phyloP scores from a whole-genome alignment of 2,113 vertebrate genomes.

The Rhinolophus ferrumequinum region DNA sequence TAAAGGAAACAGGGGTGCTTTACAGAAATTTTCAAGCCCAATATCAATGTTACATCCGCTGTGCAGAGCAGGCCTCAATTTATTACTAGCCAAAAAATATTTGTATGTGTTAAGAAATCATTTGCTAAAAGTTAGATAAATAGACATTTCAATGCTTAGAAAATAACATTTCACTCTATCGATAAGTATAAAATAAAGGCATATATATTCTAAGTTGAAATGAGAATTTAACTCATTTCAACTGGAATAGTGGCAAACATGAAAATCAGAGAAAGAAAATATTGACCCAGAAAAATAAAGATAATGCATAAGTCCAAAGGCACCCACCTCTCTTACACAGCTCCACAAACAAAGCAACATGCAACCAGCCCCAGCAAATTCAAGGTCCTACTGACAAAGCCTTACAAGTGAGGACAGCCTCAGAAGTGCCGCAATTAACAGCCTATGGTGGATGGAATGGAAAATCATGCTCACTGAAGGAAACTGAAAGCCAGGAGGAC shows the following conservation, averaged over 20 bases:
- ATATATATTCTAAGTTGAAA: not conserved
- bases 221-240: not conserved
- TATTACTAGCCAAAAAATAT: not conserved
- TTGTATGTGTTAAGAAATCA: not conserved
- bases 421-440: rapidly evolving
- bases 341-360: not conserved
- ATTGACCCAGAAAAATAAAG: not conserved
- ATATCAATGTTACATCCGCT: not conserved
- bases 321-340: not conserved
- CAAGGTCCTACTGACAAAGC: too few species aligned
- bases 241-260: not conserved
- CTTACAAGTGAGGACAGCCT: too few species aligned
- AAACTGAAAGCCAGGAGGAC: not conserved
- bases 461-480: not conserved
- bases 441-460: rapidly evolving
- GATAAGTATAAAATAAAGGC: slow-evolving; percentile 19
- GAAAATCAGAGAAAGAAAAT: not conserved
- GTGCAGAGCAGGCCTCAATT: not conserved
- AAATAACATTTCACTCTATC: slow-evolving; percentile 17
- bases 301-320: not conserved
- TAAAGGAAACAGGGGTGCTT: not conserved
- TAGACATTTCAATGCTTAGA: not conserved
- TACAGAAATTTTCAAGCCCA: not conserved
- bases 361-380: not conserved
- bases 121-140: slow-evolving; percentile 1